Conservation (phyloP, 1,140 invertebrate species). For the Drosophila ananassae region DNA sequence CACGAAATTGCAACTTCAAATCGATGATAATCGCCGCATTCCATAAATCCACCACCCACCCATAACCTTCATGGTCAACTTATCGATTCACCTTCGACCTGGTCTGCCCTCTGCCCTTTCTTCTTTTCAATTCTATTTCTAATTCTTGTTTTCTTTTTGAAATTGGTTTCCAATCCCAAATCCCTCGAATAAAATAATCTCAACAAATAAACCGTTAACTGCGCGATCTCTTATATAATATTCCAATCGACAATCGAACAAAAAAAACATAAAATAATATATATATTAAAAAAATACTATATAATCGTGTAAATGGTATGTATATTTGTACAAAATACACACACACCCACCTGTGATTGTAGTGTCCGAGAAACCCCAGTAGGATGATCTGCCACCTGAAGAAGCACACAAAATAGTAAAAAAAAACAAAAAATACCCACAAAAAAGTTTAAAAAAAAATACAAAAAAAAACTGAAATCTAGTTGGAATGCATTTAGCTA, state of each 20-base stretch:
- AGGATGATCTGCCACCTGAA: slow-evolving; percentile 33
- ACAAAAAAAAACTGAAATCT: slow-evolving; percentile 39
- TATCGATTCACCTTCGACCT: slow-evolving; percentile 29
- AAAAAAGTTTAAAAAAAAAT: slow-evolving; percentile 25
- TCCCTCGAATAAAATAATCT: slow-evolving; percentile 3
- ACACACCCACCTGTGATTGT: slow-evolving; percentile 35
- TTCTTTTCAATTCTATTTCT: slow-evolving; percentile 35
- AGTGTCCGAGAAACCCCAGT: slow-evolving; percentile 76
- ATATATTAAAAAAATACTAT: slow-evolving; percentile 44
- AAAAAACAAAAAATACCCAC: slow-evolving; percentile 16
- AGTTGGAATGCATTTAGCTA: slow-evolving; percentile 80
- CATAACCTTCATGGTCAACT: slow-evolving; percentile 27
- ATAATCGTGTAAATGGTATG: slow-evolving; percentile 73
- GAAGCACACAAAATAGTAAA: slow-evolving; percentile 29
- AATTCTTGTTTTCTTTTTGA: slow-evolving; percentile 68
- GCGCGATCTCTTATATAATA: slow-evolving; percentile 50
- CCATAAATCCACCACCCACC: slow-evolving; percentile 30
- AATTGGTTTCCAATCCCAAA: slow-evolving; percentile 48
- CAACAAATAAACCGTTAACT: slow-evolving; percentile 31
- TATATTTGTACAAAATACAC: slow-evolving; percentile 72
- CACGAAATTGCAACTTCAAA: slow-evolving; percentile 49
- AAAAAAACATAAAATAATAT: not conserved
- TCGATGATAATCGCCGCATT: slow-evolving; percentile 27
- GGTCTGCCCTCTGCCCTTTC: slow-evolving; percentile 35
- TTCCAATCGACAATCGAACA: slow-evolving; percentile 14